Evolutionary conservation across 2,888 invertebrate species (phyloP), one percentile per base, ranked within the genome.

Genomic region (Gymnocheta viridis): DNA sequence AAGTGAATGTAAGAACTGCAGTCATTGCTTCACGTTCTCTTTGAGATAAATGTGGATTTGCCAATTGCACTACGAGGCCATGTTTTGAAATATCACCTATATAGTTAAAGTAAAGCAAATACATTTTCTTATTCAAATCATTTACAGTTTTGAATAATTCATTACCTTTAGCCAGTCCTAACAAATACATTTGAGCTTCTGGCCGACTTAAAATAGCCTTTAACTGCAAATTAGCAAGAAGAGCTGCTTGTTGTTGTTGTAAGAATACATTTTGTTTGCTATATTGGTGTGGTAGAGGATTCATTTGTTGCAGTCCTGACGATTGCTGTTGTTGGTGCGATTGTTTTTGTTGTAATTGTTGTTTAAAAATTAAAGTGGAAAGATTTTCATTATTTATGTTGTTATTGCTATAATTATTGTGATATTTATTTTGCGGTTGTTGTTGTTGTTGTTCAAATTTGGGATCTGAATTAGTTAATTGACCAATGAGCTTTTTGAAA

Each of bases 1-100:
- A 89, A 3, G 91, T 90, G 64, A 91, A 91, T 62, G 91, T 90
- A 67, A 91, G 81, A 7, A 91, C 91, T 17, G 91, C 91, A 4
- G 91, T 91, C 22, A 91, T 91, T 6, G 91, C 91, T 70, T 91
- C 91, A 0, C 91, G 91, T 86, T 91, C 91, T 79, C 88, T 86
- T 74, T 86, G 90, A 5, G 88, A 86, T 4, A 91, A 81, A 10
- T 90, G 89, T 4, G 91, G 91, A 88, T 91, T 91, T 14, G 91
- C 88, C 76, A 91, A 77, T 70, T 91, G 91, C 19, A 91, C 88
- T 10, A 91, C 74, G 2, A 91, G 80, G 0, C 91, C 91, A 66
- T 91, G 91, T 79, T 91, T 91, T 0, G 91, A 91, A 9, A 91
- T 91, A 74, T 91, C 91, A 24, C 91, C 91, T 90, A 19, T 0